Conservation (phyloP, 2,113 vertebrate species). For the Labeo catla region DNA sequence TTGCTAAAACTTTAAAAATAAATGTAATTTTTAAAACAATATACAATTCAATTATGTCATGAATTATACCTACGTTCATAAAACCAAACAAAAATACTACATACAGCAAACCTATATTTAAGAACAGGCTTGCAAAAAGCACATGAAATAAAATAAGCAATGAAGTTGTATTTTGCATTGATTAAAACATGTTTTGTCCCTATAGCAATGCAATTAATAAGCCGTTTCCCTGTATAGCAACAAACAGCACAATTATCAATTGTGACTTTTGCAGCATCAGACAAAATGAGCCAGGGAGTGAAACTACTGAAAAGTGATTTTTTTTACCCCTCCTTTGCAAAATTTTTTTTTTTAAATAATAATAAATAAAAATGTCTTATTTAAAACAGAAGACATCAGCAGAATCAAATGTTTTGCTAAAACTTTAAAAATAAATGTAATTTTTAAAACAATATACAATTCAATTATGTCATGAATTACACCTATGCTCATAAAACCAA, state of each 20-base stretch:
- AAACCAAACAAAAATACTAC: background rate
- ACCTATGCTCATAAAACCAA: background rate
- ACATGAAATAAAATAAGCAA: too few relatives aligned
- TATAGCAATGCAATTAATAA: background rate
- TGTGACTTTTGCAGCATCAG: background rate
- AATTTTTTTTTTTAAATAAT: too few relatives aligned
- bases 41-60: conserved; percentile 6
- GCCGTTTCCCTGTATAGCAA: background rate
- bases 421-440: background rate
- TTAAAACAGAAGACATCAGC: conserved; percentile 16
- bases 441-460: conserved; percentile 3
- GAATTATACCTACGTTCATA: background rate
- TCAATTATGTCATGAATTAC: background rate
- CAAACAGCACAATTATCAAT: background rate
- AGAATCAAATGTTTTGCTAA: background rate
- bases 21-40: background rate
- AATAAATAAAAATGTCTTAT: background rate
- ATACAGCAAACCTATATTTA: background rate
- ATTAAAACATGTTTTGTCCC: background rate
- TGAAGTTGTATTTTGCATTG: background rate
- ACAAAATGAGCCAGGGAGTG: background rate
- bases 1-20: background rate
- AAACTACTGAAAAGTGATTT: background rate
- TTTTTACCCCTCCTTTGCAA: background rate
- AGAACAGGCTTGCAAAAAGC: too few relatives aligned